Conservation (phyloP, 64 coral and sea anemone species). For the Actinia equina region DNA sequence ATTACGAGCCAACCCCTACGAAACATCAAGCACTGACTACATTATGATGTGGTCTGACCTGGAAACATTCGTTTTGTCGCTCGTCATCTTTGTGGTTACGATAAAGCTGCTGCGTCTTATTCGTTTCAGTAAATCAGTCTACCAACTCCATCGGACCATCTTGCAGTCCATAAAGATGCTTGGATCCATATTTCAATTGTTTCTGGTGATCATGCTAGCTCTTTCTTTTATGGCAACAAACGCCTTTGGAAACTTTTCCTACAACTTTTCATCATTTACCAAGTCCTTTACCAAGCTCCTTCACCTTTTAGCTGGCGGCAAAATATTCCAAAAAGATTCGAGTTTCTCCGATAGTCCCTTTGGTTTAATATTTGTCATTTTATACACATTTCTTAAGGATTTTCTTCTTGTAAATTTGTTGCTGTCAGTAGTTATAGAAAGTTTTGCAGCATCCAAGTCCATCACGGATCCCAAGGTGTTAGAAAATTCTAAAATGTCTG, state of each 20-base stretch:
- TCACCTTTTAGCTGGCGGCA: background rate
- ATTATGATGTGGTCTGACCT: constrained; percentile 59
- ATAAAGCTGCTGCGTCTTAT: constrained; percentile 57
- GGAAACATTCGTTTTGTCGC: constrained; percentile 61
- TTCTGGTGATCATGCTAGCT: constrained; percentile 32
- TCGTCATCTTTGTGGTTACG: constrained; percentile 64
- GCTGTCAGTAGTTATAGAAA: background rate
- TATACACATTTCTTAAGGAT: background rate
- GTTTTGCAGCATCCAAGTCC: background rate
- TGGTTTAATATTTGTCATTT: background rate
- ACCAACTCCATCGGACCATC: constrained; percentile 48
- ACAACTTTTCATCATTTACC: constrained; percentile 49
- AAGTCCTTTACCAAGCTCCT: constrained; percentile 27
- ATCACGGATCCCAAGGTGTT: background rate
- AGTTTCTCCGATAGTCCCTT: background rate
- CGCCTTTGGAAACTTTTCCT: constrained; percentile 35
- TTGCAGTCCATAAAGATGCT: constrained; percentile 15
- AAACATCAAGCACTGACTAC: constrained; percentile 64
- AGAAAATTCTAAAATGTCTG: background rate
- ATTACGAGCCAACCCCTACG: constrained; percentile 54
- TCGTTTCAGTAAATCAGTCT: constrained; percentile 61
- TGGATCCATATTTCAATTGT: constrained; percentile 4
- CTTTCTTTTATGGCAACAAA: constrained; percentile 46
- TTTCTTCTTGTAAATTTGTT: background rate
- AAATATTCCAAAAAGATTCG: constrained; percentile 14